Base-by-base conservation (phyloP, 2,888 invertebrate genomes). In the Sabatieria punctata region DNA sequence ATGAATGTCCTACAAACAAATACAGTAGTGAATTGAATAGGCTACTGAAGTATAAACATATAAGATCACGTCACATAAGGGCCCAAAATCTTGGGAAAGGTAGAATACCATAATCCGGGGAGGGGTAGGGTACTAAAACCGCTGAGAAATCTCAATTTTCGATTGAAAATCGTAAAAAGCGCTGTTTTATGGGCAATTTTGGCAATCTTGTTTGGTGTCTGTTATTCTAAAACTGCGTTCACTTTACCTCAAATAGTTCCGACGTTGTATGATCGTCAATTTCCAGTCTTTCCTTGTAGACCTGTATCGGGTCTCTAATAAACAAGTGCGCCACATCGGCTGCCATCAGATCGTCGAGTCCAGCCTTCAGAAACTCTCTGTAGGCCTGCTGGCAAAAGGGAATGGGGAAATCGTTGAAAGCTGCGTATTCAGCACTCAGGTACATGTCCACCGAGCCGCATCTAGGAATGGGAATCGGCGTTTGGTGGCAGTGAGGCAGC, bases 361-460 rank as follows among this genome's bases (percentile, higher is more conserved):
- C 85, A 62, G 81, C 83, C 43, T 80, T 4, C 21, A 3, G 19
- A 21, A 39, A 23, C 23, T 39, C 23, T 19, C 23, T 11, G 39
- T 6, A 19, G 6, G 39, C 22, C 39, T 11, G 6, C 6, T 22
- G 19, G 23, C 39, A 39, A 23, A 39, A 39, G 2, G 39, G 39
- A 6, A 39, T 70, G 47, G 80, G 78, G 55, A 91, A 82, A 69
- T 95, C 91, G 65, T 91, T 93, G 71, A 82, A 93, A 59, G 19
- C 25, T n/a, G 24, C 82, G 49, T 83, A 80, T 57, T 79, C 77
- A 13, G 80, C 78, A 40, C 86, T 85, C 27, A 95, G 73, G 69
- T 93, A 95, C 11, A 84, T 85, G 68, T 91, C 89, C 45, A 93
- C 86, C 8, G 91, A 89, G 69, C 88, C 91, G 67, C 91, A 95